Evolutionary conservation across 2,113 vertebrate genomes (phyloP), one percentile per base, ranked within the genome.

Genomic region (Naja naja): DNA sequence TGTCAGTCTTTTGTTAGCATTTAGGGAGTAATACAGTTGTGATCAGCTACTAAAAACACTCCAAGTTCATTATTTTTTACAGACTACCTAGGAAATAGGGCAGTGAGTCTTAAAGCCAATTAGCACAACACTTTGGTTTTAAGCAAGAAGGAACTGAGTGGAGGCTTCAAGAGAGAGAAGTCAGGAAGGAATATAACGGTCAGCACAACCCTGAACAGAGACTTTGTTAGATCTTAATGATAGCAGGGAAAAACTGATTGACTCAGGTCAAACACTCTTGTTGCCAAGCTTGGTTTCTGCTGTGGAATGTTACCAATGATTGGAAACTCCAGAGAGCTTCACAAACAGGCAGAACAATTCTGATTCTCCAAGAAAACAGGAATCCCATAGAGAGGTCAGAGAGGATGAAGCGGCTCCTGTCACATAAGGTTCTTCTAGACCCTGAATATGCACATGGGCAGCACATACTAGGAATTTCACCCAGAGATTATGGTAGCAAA

Each of bases 81-180:
- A 96, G 96, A 94, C 94, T 91, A 30, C 89, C 94, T 94, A 96
- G 95, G 92, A 95, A 95, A 93, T 1, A 22, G 95, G 95, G 96
- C 94, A 95, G 94, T 12, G 58, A 96, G 94, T 95, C 95, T 95
- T 95, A 95, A 96, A 81, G 95, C 96, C 96, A 97, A 97, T 97
- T 97, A 97, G 96, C 60, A 90, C 0, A 74, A 95, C 91, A 64
- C 96, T 96, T 90, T 93, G 93, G 93, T 95, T 96, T 93, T 96
- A 94, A 95, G 95, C 94, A 95, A n/a, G 95, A 94, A 96, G 92
- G 92, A 92, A 91, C 93, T 91, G 54, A 89, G 94, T 69, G 91
- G 22, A 90, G 54, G 53, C 89, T 90, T 94, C 90, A 94, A 90
- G 94, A 96, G 94, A 93, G 94, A 95, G 93, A 94, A 95, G 95